These are phyloP conservation scores for Diplazon laetatorius DNA, from an alignment of 2,888 invertebrate genomes.

Conservation along the genomic window DNA sequence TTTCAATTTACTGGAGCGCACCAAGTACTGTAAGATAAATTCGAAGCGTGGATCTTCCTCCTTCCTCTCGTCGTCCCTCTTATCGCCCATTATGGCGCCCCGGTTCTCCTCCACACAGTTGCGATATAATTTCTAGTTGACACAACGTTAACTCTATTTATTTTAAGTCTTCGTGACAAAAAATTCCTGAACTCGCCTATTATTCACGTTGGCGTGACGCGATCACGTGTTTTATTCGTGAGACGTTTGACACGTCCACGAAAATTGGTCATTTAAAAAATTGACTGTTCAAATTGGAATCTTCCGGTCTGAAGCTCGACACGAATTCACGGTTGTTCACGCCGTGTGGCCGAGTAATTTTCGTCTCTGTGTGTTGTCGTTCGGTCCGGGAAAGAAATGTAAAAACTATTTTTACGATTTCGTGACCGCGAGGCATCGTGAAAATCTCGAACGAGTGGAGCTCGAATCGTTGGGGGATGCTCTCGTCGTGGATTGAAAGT, in stretches of 20 bases:
- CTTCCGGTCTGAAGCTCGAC: conserved; percentile 14
- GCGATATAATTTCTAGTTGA: conserved; percentile 18
- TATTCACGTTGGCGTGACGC: background rate
- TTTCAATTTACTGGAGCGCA: conserved; percentile 90
- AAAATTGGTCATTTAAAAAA: conserved; percentile 27
- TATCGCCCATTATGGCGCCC: conserved; percentile 73
- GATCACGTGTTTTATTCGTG: conserved; percentile 11
- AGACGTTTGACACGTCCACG: conserved; percentile 34
- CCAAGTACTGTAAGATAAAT: conserved; percentile 90
- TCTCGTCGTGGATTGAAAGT: conserved; percentile 33
- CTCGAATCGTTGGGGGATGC: too few relatives aligned
- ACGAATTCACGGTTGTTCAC: background rate
- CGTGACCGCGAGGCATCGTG: conserved; percentile 19
- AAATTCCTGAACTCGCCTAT: too few relatives aligned
- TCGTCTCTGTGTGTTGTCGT: too few relatives aligned
- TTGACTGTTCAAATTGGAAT: conserved; percentile 3
- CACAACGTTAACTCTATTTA: too few relatives aligned
- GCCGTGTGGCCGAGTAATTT: conserved; percentile 7
- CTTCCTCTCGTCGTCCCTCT: conserved; percentile 80
- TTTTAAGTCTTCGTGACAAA: too few relatives aligned
- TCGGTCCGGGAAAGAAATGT: conserved; percentile 39
- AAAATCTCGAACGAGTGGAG: conserved; percentile 46
- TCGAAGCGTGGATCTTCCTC: conserved; percentile 89
- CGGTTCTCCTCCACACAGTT: conserved; percentile 10
- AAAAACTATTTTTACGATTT: conserved; percentile 43